Evolutionary conservation across 2,888 invertebrate species (phyloP), one percentile per base, ranked within the genome.

Genomic region (Torymus auratus): DNA sequence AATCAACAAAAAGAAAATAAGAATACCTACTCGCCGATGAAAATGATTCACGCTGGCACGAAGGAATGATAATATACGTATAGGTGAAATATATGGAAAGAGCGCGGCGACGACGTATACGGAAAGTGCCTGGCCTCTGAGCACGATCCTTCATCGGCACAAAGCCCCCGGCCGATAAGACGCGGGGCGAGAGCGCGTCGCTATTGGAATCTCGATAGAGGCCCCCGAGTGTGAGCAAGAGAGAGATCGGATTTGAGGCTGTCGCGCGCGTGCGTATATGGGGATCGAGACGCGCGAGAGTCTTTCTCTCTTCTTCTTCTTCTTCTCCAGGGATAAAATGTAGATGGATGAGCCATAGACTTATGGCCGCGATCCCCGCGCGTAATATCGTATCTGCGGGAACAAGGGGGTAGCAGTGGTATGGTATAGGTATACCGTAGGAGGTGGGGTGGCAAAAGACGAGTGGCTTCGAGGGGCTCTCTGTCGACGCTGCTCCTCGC

Each of bases 171-270:
- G 15, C 84, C 87, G 90, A 90, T 90, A 90, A 90, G 88, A 87
- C 87, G 41, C 87, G 41, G 41, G 7, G 7, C 5, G 41, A 41
- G 41, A 5, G 41, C 28, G 0, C 80, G 83, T 61, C 85, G 87
- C 87, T 89, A 90, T 90, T 90, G 90, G 90, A 90, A 89, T 90
- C 90, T 89, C 89, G 90, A 90, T 89, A 86, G 89, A 85, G 86
- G 84, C 83, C 85, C 41, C 85, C 41, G 7, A 41, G 41, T 41
- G 41, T 7, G 41, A 41, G 41, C n/a, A n/a, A 41, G 41, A 41
- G 41, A 41, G 84, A 85, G 87, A 89, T 90, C 87, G 88, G 88
- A 90, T 90, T 89, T 88, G 87, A 88, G 86, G 86, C 87, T 84
- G 87, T 86, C 41, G 5, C 41, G 28, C 5, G 7, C 7, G 41